Evolutionary conservation across 2,888 invertebrate species (phyloP), one percentile per base, ranked within the genome.

Genomic region (Eulithis prunata): DNA sequence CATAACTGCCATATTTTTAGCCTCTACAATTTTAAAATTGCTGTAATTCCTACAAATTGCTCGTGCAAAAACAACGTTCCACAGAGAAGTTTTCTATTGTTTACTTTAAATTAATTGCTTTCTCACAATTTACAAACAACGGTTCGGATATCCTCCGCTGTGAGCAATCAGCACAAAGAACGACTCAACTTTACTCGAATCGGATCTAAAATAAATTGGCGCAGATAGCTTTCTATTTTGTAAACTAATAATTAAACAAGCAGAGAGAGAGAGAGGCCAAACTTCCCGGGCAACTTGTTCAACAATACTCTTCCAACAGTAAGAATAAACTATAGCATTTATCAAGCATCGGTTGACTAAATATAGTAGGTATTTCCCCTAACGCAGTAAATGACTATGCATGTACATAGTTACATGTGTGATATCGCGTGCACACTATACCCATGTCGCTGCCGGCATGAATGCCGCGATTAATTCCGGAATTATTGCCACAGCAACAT

Each of bases 11-110:
- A n/a, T n/a, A n/a, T n/a, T n/a, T n/a, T n/a, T n/a, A n/a, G n/a
- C n/a, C n/a, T n/a, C n/a, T n/a, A n/a, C n/a, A n/a, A n/a, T n/a
- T n/a, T n/a, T n/a, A n/a, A n/a, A n/a, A n/a, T n/a, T n/a, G n/a
- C n/a, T n/a, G n/a, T n/a, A 4, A 32, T 32, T 21, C 21, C 36
- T n/a, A 36, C 12, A 45, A 36, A 43, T 67, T 21, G 63, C 60
- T 13, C 53, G 63, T 60, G 21, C 28, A 49, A 21, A 57, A 28
- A 13, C 21, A 32, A 41, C 13, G 32, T 53, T 53, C 84, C 87
- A 86, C 82, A 79, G 77, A 73, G 80, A 90, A 90, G 83, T 91
- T 91, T 89, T 87, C 89, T 84, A 90, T 91, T 91, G 91, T 91
- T 83, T 78, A 86, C 82, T 85, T 82, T 80, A 83, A 89, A 90